Percentiles rank a stretch among this genome's conserved stretches.
phyloP scores from a whole-genome alignment of 2,888 invertebrate species.

The Halictus ligatus region DNA sequence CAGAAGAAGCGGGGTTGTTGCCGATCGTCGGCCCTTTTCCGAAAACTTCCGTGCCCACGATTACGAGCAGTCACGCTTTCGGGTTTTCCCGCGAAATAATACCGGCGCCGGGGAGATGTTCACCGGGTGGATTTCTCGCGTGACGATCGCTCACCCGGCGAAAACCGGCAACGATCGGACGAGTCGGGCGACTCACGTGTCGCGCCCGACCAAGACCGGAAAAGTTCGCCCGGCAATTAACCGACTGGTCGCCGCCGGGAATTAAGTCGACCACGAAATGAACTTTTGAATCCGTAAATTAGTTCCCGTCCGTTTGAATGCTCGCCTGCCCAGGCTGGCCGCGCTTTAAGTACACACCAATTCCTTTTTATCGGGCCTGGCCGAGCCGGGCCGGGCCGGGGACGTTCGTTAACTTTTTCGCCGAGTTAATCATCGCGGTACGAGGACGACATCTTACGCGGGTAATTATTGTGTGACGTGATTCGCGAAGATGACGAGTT shows the following conservation, averaged over 20 bases:
- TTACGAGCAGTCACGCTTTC: conserved; percentile 45
- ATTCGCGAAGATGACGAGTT: not conserved
- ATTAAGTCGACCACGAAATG: conserved; percentile 51
- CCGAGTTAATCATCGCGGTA: not conserved
- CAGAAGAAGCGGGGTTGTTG: not conserved
- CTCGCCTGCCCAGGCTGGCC: not conserved
- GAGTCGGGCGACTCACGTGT: conserved; percentile 13
- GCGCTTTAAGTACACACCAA: conserved; percentile 15
- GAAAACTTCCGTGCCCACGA: conserved; percentile 28
- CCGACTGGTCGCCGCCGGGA: not conserved
- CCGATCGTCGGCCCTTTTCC: conserved; percentile 15
- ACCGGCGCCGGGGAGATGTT: not conserved
- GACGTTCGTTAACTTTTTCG: conserved; percentile 22
- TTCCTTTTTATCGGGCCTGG: not conserved
- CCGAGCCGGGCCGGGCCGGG: too few relatives aligned
- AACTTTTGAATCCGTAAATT: conserved; percentile 44
- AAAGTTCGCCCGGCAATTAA: conserved; percentile 33
- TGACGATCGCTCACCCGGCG: conserved; percentile 6
- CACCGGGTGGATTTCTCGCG: conserved; percentile 19
- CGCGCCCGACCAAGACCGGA: conserved; percentile 2
- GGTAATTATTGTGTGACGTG: not conserved
- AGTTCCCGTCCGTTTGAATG: conserved; percentile 26
- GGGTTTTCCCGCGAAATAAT: conserved; percentile 36
- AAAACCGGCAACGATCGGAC: not conserved
- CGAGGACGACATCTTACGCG: not conserved